Evolutionary conservation across 2,113 vertebrate species (phyloP).

Genomic region (Corythoichthys intestinalis): DNA sequence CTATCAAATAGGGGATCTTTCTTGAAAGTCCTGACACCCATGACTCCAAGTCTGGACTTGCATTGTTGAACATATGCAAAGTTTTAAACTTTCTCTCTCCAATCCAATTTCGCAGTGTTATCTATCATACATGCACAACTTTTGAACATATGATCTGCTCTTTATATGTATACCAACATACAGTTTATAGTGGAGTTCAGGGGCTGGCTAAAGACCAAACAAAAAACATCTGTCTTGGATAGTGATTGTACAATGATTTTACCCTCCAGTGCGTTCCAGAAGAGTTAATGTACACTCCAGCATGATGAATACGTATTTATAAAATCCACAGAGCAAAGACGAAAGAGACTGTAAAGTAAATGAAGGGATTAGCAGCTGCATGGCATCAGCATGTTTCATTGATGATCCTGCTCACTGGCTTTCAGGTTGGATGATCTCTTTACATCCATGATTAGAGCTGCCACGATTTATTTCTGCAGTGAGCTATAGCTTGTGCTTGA

Average conservation of each 20-base stretch:
- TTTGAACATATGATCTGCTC: slow-evolving; percentile 38
- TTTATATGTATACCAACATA: slow-evolving; percentile 40
- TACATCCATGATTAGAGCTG: slow-evolving; percentile 55
- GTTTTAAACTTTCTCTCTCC: slow-evolving; percentile 29
- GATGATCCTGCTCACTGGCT: slow-evolving; percentile 47
- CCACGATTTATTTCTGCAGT: slow-evolving; percentile 40
- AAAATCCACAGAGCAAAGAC: slow-evolving; percentile 52
- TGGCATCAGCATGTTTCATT: slow-evolving; percentile 59
- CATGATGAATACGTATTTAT: slow-evolving; percentile 43
- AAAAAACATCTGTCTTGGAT: slow-evolving; percentile 44
- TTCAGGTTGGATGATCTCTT: slow-evolving; percentile 39
- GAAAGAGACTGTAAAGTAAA: slow-evolving; percentile 49
- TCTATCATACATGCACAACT: slow-evolving; percentile 18
- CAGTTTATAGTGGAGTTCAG: slow-evolving; percentile 32
- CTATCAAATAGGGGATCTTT: slow-evolving; percentile 79
- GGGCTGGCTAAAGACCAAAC: slow-evolving; percentile 39
- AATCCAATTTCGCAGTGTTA: slow-evolving; percentile 14
- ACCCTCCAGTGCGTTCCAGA: slow-evolving; percentile 57
- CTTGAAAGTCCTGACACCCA: slow-evolving; percentile 62
- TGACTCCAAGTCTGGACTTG: slow-evolving; percentile 44
- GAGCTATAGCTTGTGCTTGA: slow-evolving; percentile 20
- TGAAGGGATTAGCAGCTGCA: slow-evolving; percentile 60
- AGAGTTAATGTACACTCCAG: slow-evolving; percentile 44
- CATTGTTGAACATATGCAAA: slow-evolving; percentile 60
- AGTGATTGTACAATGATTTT: slow-evolving; percentile 50